Conservation (phyloP, 2,113 vertebrate species). For the Heterotilapia buettikoferi region DNA sequence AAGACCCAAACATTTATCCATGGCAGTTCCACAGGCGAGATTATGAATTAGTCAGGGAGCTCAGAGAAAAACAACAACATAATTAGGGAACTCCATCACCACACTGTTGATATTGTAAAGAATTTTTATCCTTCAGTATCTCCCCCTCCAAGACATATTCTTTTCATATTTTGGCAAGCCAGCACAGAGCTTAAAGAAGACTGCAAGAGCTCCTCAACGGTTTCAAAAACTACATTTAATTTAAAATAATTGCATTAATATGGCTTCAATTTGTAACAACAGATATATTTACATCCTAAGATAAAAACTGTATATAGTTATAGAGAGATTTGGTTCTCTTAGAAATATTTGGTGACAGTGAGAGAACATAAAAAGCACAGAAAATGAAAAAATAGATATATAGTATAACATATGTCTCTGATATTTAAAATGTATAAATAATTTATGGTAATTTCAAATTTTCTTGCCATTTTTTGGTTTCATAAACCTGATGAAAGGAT, state of each 20-base stretch:
- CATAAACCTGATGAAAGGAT: neutral
- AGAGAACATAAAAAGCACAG: neutral
- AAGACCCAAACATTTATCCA: constrained; percentile 17
- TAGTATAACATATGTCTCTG: neutral
- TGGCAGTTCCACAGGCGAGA: constrained; percentile 25
- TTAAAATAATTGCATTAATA: neutral
- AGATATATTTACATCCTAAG: neutral
- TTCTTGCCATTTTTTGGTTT: neutral
- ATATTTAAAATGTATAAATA: neutral
- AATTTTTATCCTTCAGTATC: constrained; percentile 20
- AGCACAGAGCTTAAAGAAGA: neutral
- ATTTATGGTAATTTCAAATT: neutral
- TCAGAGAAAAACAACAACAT: constrained; percentile 45
- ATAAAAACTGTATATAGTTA: neutral
- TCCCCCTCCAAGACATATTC: constrained; percentile 1
- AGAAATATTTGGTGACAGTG: neutral
- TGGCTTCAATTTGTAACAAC: neutral
- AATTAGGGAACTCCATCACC: constrained; percentile 46
- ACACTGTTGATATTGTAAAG: constrained; percentile 4
- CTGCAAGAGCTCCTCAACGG: neutral
- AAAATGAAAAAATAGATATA: neutral
- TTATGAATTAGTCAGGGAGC: constrained; percentile 46
- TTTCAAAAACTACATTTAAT: neutral
- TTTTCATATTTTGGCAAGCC: neutral
- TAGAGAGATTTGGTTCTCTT: neutral